A percentile compares a stretch with the other conserved stretches of the same genome.
phyloP scores from a whole-genome alignment of 2,113 vertebrate species.

The Anolis carolinensis region DNA sequence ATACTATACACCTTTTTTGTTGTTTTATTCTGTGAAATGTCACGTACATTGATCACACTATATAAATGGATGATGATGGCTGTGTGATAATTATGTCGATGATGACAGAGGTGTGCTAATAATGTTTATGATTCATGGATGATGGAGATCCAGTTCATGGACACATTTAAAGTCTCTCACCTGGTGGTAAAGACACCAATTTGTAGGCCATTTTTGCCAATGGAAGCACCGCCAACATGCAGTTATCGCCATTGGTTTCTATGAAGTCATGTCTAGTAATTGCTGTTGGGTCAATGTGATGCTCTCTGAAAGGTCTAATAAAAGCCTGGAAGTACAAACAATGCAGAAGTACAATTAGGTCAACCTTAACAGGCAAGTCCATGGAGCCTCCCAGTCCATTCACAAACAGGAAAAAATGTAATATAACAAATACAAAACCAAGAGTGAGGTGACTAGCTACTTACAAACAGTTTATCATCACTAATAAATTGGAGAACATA shows the following conservation, averaged over 20 bases:
- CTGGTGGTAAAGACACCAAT: slow-evolving; percentile 85
- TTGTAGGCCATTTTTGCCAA: slow-evolving; percentile 93
- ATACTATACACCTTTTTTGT: too few relatives aligned
- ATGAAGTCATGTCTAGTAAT: slow-evolving; percentile 98
- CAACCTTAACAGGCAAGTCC: not conserved
- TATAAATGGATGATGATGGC: too few relatives aligned
- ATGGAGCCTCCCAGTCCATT: not conserved
- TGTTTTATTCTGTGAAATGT: too few relatives aligned
- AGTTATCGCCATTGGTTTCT: slow-evolving; percentile 98
- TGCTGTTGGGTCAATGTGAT: slow-evolving; percentile 98
- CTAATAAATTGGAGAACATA: too few relatives aligned
- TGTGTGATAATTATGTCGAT: too few relatives aligned
- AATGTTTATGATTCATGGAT: not conserved
- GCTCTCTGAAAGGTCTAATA: slow-evolving; percentile 95
- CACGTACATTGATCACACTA: too few relatives aligned
- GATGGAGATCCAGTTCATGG: accelerated
- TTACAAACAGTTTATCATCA: not conserved
- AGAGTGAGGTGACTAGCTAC: not conserved
- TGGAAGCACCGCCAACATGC: slow-evolving; percentile 90
- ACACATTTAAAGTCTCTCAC: slow-evolving; percentile 69
- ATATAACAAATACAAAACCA: not conserved
- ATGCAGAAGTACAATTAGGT: not conserved
- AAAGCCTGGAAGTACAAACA: slow-evolving; percentile 83
- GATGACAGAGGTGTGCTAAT: too few relatives aligned
- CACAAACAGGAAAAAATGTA: not conserved